Evolutionary conservation across 2,888 invertebrate species (phyloP), one percentile per base, ranked within the genome.

Genomic region (Drosophila greeni): DNA sequence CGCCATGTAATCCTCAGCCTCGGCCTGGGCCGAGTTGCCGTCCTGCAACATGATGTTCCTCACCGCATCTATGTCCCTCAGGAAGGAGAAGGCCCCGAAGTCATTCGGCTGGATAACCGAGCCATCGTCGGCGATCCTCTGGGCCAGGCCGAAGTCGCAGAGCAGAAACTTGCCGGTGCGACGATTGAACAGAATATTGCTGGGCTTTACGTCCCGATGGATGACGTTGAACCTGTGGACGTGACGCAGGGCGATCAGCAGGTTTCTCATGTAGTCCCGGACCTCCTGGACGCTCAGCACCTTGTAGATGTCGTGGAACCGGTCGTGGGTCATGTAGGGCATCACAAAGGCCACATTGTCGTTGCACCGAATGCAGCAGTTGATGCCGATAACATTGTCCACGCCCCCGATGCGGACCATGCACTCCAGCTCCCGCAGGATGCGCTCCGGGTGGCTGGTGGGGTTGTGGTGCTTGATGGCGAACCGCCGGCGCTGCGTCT

Each of bases 101-200:
- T 82, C 84, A 0, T 59, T 57, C 0, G 73, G 40, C 52, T 74
- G 78, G 0, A 75, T 57, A 3, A 84, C 5, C 11, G 49, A 68
- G 37, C 71, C 70, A 43, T 84, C 66, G 18, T 64, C 61, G 29
- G 80, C 54, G 26, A 88, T 70, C 7, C 91, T 91, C 87, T 97
- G 95, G 20, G 97, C 95, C 70, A 97, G 90, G 0, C 97, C 97
- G 90, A 97, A 97, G 88, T 97, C 97, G 18, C 97, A 95, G 72
- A 97, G 89, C 57, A 95, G 90, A 89, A 93, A 94, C 82, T 94
- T 93, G 73, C 90, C 91, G 51, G 91, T 92, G 39, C 91, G 90
- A 20, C 95, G 90, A 88, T 96, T 94, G 85, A 95, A 96, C 12
- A 97, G 90, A 88, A 97, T 97, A 90, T 97, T 97, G 88, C 94